Evolutionary conservation across 2,888 invertebrate species (phyloP), one percentile per base, ranked within the genome.

Genomic region (Dasypogon diadema): DNA sequence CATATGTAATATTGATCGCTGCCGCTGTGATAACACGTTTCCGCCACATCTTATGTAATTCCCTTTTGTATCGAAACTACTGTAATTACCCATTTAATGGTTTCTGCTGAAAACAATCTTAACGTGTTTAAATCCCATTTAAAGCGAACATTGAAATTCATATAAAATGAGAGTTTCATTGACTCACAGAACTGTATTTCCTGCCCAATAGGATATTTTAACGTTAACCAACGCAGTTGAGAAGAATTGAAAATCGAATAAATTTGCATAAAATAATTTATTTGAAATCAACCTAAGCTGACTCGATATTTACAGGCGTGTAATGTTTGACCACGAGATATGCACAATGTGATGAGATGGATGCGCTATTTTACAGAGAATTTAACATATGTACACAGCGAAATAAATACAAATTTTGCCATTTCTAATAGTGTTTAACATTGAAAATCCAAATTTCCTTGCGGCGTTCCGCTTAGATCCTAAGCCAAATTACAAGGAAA

Each of bases 241-340:
- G n/a, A n/a, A n/a, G n/a, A n/a, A n/a, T n/a, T 30, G 34, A 30
- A 30, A 30, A 10, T 6, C 34, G 10, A 30, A 30, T 37, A 18
- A 2, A 46, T 75, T 77, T 77, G 77, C 77, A 48, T 76, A 72
- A 77, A 77, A 68, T 77, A 77, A 75, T 77, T 77, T 77, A 77
- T 77, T 77, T 70, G 60, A 46, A 72, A 54, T 68, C 77, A 77
- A 72, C 70, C 70, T 30, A 55, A 12, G 76, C 21, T 72, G 77
- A 74, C 72, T 34, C 26, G 37, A 37, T 77, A 77, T 77, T 48
- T 77, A 77, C 77, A 77, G 63, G 74, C 34, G 65, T 30, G 74
- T 26, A 65, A 60, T 76, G 68, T 76, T 70, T 75, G 75, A 76
- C 75, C 76, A 72, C 77, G 70, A 75, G 24, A 75, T 74, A 74